Percentiles rank a stretch among this genome's conserved stretches.
phyloP scores from a whole-genome alignment of 2,888 invertebrate genomes.

The Hemaris fuciformis region DNA sequence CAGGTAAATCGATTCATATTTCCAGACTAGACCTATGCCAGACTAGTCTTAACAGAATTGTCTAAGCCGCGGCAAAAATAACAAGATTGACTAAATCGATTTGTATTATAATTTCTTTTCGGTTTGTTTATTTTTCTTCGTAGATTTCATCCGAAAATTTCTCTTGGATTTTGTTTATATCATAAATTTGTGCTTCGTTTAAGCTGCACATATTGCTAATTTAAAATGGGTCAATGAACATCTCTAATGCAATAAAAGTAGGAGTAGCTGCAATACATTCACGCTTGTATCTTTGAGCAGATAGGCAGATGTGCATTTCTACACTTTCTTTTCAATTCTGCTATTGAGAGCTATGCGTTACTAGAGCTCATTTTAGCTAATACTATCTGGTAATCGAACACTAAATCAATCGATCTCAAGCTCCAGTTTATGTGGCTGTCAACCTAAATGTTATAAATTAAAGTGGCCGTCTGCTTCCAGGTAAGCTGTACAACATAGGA shows the following conservation, averaged over 20 bases:
- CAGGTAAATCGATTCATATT: not conserved
- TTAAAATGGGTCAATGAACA: not conserved
- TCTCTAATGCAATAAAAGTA: not conserved
- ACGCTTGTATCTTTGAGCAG: no score
- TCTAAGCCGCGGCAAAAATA: not conserved
- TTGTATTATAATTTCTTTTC: not conserved
- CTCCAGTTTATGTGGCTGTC: no score
- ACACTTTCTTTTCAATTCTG: no score
- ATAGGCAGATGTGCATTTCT: no score
- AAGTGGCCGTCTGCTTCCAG: no score
- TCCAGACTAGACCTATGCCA: not conserved
- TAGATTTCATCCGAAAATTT: not conserved
- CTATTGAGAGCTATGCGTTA: no score
- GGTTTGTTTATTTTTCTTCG: not conserved
- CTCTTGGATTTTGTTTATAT: not conserved
- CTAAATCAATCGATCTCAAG: no score
- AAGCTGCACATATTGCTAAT: not conserved
- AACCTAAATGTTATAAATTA: no score
- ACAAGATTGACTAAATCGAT: not conserved
- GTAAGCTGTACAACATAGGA: no score
- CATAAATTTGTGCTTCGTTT: not conserved
- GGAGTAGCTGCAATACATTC: no score
- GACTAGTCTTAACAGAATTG: not conserved
- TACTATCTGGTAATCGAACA: no score
- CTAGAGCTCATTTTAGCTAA: no score